These are phyloP conservation scores for Synanthedon formicaeformis DNA, from an alignment of 2,888 invertebrate genomes.

Conservation along the genomic window DNA sequence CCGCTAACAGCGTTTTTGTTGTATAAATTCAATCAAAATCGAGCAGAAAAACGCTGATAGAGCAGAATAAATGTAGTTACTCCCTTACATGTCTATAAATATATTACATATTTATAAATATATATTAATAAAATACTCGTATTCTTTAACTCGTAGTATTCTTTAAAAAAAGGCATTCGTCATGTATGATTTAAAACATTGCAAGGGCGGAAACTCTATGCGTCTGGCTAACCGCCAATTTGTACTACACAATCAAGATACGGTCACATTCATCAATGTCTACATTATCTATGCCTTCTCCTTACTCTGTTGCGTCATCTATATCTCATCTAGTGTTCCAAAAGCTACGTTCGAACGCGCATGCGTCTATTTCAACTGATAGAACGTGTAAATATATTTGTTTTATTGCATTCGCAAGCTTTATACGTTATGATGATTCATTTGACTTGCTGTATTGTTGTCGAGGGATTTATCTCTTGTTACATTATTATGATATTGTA, in stretches of 20 bases:
- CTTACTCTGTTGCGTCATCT: constrained; percentile 12
- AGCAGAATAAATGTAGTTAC: too few relatives aligned
- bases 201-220: background rate
- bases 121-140: too few relatives aligned
- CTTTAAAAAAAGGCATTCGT: background rate
- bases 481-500: constrained; percentile 22
- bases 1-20: too few relatives aligned
- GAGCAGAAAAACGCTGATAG: too few relatives aligned
- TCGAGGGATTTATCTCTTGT: constrained; percentile 38
- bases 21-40: too few relatives aligned
- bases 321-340: constrained; percentile 4
- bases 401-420: constrained; percentile 12
- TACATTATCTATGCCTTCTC: constrained; percentile 13
- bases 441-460: constrained; percentile 64
- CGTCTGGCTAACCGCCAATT: constrained; percentile 26
- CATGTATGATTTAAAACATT: background rate
- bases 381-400: constrained; percentile 8
- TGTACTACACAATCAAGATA: constrained; percentile 18
- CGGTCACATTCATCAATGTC: constrained; percentile 36
- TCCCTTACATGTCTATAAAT: too few relatives aligned
- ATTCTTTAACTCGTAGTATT: too few relatives aligned
- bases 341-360: constrained; percentile 4
- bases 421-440: constrained; percentile 52
- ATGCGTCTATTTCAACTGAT: constrained; percentile 7
- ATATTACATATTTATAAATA: too few relatives aligned